A percentile compares a stretch with the other conserved stretches of the same genome.
These are phyloP conservation scores for Sinopyrophorus schimmeli DNA, from an alignment of 2,888 invertebrate species.

Conservation along the genomic window DNA sequence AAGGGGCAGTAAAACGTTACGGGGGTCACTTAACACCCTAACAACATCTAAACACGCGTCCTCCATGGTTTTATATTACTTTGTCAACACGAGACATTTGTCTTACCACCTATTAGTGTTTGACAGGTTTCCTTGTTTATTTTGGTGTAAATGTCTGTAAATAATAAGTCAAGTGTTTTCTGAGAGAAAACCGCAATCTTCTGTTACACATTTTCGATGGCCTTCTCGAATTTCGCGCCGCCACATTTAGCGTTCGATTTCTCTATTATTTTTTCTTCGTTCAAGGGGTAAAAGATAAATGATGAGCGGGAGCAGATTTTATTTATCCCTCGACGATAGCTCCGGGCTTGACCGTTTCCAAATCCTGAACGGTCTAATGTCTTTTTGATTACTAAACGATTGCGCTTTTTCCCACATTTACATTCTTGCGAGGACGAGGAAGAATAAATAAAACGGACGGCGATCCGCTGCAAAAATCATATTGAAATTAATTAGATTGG, in stretches of 20 bases:
- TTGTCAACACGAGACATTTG: constrained; percentile 51
- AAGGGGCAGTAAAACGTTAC: constrained; percentile 38
- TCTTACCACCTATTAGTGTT: constrained; percentile 49
- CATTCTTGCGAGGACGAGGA: no score
- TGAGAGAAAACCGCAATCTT: constrained; percentile 18
- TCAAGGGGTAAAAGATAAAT: not conserved
- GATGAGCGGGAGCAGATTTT: constrained; percentile 33
- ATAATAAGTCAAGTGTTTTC: constrained; percentile 31
- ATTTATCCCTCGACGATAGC: constrained; percentile 41
- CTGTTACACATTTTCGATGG: constrained; percentile 26
- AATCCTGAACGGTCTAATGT: constrained; percentile 52
- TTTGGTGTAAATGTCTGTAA: constrained; percentile 32
- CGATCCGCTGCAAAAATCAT: no score
- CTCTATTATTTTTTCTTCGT: no score
- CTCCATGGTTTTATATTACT: constrained; percentile 49
- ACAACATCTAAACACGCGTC: constrained; percentile 37
- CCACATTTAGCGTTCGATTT: no score
- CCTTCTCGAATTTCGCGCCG: constrained; percentile 17
- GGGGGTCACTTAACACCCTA: constrained; percentile 52
- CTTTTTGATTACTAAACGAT: constrained; percentile 46
- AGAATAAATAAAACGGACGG: no score
- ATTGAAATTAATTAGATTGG: no score
- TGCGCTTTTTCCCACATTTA: no score
- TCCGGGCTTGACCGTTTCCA: constrained; percentile 47
- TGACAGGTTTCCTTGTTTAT: constrained; percentile 50